Conservation (phyloP, 1,140 invertebrate genomes). For the Pseudomyrmex flavicornis region DNA sequence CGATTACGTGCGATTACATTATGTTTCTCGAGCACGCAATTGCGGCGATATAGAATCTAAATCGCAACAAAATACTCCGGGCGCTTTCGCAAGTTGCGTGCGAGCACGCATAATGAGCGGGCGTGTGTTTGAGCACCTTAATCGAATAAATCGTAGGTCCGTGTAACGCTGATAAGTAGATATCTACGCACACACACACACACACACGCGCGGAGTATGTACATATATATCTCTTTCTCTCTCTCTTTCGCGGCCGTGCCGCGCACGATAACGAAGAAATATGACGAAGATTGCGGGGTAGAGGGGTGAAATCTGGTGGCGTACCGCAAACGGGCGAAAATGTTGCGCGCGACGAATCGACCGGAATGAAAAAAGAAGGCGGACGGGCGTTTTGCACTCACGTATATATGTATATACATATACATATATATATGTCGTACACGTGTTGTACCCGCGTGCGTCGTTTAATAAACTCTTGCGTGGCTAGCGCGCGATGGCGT, state of each 20-base stretch:
- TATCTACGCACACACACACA: background rate
- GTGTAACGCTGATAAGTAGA: conserved; percentile 43
- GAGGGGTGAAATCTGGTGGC: conserved; percentile 2
- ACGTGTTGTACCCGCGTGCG: conserved; percentile 21
- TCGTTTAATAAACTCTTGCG: conserved; percentile 53
- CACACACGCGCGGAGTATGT: background rate
- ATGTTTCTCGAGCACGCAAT: conserved; percentile 25
- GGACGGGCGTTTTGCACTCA: too few species aligned
- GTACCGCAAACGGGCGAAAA: background rate
- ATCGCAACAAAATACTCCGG: conserved; percentile 29
- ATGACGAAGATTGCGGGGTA: conserved; percentile 1
- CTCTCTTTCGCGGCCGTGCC: background rate
- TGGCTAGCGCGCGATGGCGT: conserved; percentile 40
- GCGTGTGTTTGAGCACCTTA: conserved; percentile 13
- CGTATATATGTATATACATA: background rate
- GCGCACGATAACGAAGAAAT: conserved; percentile 25
- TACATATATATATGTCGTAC: background rate
- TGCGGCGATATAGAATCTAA: conserved; percentile 18
- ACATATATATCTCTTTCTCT: background rate
- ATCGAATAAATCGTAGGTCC: conserved; percentile 41
- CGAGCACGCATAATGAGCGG: background rate
- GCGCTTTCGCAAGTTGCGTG: conserved; percentile 5
- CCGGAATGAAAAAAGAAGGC: conserved; percentile 1
- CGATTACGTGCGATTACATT: conserved; percentile 32
- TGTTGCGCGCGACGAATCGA: conserved; percentile 20